A percentile compares a stretch with the other conserved stretches of the same genome.
phyloP scores from a whole-genome alignment of 2,888 invertebrate genomes.

The Lathronympha strigana region DNA sequence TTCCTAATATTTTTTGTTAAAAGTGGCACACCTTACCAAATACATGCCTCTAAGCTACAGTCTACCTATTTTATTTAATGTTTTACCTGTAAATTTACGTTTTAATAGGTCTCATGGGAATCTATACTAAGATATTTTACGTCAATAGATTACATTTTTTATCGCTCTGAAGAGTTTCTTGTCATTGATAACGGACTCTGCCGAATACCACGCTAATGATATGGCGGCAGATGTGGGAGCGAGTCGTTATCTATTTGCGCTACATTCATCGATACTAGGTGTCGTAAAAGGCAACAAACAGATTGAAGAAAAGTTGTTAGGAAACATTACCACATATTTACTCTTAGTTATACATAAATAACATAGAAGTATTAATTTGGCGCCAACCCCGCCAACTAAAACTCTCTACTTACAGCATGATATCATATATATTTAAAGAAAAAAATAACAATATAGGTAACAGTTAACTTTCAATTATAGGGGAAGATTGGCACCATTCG shows the following conservation, averaged over 20 bases:
- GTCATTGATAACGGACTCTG: constrained; percentile 35
- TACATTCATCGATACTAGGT: not conserved
- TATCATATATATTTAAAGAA: no score
- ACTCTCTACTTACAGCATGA: no score
- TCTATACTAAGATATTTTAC: constrained; percentile 5
- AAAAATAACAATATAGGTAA: no score
- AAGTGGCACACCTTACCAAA: no score
- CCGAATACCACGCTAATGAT: constrained; percentile 25
- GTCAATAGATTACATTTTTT: constrained; percentile 29
- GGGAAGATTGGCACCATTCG: no score
- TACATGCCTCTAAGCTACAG: no score
- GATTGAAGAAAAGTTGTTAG: not conserved
- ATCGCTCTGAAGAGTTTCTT: constrained; percentile 39
- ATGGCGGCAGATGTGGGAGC: constrained; percentile 9
- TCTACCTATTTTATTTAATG: not conserved
- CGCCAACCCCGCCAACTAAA: no score
- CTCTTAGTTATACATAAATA: no score
- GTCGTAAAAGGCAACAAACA: not conserved
- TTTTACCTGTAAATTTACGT: not conserved
- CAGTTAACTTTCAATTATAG: no score
- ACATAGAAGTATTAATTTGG: no score
- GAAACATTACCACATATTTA: no score
- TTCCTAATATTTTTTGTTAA: no score
- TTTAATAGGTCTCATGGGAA: constrained; percentile 23
- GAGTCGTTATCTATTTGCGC: constrained; percentile 11